A percentile compares a stretch with the other conserved stretches of the same genome.
These are phyloP conservation scores for Scelioninae gen. 2 DNA, from an alignment of 2,888 invertebrate species.

Conservation along the genomic window DNA sequence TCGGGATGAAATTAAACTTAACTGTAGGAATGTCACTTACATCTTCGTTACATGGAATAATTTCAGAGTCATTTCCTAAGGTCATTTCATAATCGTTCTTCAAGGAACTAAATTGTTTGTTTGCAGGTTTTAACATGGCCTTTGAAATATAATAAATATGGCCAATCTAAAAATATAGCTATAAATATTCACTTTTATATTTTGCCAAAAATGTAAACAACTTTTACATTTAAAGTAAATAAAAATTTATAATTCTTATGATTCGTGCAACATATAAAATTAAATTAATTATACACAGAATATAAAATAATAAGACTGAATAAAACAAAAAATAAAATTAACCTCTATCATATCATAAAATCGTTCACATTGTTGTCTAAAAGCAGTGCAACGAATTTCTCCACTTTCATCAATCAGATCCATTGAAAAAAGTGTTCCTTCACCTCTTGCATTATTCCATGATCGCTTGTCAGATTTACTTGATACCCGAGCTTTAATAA, in stretches of 20 bases:
- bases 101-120: conserved; percentile 88
- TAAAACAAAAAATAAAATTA: conserved; percentile 9
- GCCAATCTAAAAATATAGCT: conserved; percentile 82
- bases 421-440: conserved; percentile 95
- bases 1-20: conserved; percentile 76
- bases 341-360: conserved; percentile 93
- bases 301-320: too few species aligned
- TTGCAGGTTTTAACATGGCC: conserved; percentile 92
- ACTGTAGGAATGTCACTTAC: conserved; percentile 83
- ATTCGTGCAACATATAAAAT: too few species aligned
- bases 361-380: conserved; percentile 90
- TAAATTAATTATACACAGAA: too few species aligned
- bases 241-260: too few species aligned
- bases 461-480: conserved; percentile 87
- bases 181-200: too few species aligned
- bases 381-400: conserved; percentile 94
- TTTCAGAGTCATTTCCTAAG: conserved; percentile 84
- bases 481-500: conserved; percentile 92
- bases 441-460: conserved; percentile 94
- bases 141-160: conserved; percentile 92
- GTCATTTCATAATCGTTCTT: conserved; percentile 98
- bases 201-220: too few species aligned
- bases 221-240: too few species aligned
- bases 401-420: conserved; percentile 96
- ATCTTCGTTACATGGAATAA: conserved; percentile 74